These are phyloP conservation scores for Clarias macrocephalus DNA, from an alignment of 2,113 vertebrate species.

Conservation along the genomic window DNA sequence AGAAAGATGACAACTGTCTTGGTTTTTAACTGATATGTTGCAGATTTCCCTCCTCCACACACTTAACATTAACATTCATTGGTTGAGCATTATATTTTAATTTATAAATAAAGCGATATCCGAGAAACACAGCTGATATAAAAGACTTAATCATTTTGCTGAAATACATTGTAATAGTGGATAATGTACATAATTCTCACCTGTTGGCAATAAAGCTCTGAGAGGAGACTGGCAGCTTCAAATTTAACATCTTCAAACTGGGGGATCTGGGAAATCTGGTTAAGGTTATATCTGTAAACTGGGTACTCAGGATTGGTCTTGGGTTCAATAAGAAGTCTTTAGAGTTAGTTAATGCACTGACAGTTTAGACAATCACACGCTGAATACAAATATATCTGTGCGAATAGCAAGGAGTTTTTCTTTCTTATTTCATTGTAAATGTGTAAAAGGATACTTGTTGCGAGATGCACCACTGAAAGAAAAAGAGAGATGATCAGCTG, in stretches of 20 bases:
- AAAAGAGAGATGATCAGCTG: slow-evolving; percentile 69
- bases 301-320: neutral
- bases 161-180: neutral
- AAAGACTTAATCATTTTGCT: neutral
- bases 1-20: neutral
- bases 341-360: neutral
- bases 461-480: slow-evolving; percentile 91
- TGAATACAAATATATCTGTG: neutral
- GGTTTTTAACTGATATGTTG: neutral
- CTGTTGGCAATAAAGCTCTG: slow-evolving; percentile 97
- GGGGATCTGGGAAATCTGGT: slow-evolving; percentile 74
- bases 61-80: neutral
- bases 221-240: slow-evolving; percentile 95
- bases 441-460: slow-evolving; percentile 91
- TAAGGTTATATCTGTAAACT: slow-evolving; percentile 60
- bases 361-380: neutral
- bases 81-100: neutral
- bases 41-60: too few species aligned
- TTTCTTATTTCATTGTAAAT: slow-evolving; percentile 67
- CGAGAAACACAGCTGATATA: neutral
- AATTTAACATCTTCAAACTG: slow-evolving; percentile 99
- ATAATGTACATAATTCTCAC: slow-evolving; percentile 68
- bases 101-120: neutral
- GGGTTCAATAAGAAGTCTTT: neutral
- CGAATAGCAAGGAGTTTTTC: neutral